Conservation (phyloP, 2,888 invertebrate species). For the Drosophila macrothrix region DNA sequence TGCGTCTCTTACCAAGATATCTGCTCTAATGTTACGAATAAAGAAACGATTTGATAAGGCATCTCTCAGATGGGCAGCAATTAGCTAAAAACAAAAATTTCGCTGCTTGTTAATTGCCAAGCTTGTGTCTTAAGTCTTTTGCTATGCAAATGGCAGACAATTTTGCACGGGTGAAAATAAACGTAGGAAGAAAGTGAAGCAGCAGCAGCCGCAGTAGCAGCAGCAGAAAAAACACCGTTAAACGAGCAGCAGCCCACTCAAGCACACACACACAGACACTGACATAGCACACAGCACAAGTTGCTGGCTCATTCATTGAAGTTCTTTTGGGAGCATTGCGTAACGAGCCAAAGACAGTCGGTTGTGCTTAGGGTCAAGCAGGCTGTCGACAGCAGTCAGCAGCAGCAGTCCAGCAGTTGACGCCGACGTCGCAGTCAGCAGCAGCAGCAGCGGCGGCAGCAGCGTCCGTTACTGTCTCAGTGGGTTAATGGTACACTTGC, state of each 20-base stretch:
- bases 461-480: constrained; percentile 83
- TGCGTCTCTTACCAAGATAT: background rate
- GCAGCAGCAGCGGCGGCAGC: constrained; percentile 22
- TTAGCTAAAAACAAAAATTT: constrained; percentile 61
- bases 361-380: constrained; percentile 55
- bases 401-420: constrained; percentile 9
- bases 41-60: constrained; percentile 37
- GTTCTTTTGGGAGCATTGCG: constrained; percentile 65
- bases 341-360: constrained; percentile 47
- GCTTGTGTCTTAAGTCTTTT: constrained; percentile 56
- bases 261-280: constrained; percentile 4
- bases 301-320: constrained; percentile 53
- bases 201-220: constrained; percentile 19
- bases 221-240: constrained; percentile 47
- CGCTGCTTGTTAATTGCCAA: constrained; percentile 74
- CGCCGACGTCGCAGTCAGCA: background rate
- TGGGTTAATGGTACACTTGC: constrained; percentile 85
- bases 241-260: constrained; percentile 42
- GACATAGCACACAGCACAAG: constrained; percentile 1
- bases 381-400: constrained; percentile 8
- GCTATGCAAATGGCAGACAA: constrained; percentile 62
- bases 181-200: constrained; percentile 61
- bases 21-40: constrained; percentile 20
- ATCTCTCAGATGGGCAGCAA: constrained; percentile 42
- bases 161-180: constrained; percentile 56